Base-by-base conservation (phyloP, 2,888 invertebrate species). In the Synanthedon myopaeformis region DNA sequence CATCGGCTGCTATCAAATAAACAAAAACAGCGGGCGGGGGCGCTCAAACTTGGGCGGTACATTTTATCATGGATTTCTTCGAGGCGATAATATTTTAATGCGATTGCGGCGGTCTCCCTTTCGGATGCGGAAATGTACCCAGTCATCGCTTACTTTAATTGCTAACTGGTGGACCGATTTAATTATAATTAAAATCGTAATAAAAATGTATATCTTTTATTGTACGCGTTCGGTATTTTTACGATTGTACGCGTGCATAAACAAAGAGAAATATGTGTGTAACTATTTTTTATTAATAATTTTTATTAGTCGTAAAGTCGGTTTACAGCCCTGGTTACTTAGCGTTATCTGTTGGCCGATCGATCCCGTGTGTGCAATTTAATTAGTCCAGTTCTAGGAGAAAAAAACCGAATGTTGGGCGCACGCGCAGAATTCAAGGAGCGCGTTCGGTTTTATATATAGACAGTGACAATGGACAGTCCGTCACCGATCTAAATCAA, bases 1-100 rank as follows among this genome's bases (percentile, higher is more conserved):
- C 82, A 82, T 70, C 74, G 71, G 56, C 66, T 19, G 78, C 79
- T 82, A 80, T 82, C 83, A 81, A 84, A 82, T 77, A 83, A 85
- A 86, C 83, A 83, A 83, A 83, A 84, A 82, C 73, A 76, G 67
- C 75, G 74, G 35, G 14, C 60, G 70, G 71, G 74, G 70, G 12
- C 70, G 69, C 71, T 65, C 71, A 73, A 76, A 72, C 75, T 75
- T 68, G 68, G 70, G 67, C 69, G 70, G 45, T 67, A 71, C 68
- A 74, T 73, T 73, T 73, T 70, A 72, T 72, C 67, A 63, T 61
- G 63, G 67, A 72, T 70, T 71, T 66, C 68, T 60, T 60, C 62
- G 67, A 65, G 66, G 62, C 61, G 69, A 72, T 75, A 71, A 49
- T 45, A 14, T 45, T 42, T 45, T 45, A 19, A 70, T 66, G 58